Evolutionary conservation across 2,888 invertebrate species (phyloP), one percentile per base, ranked within the genome.

Genomic region (Cyaniris semiargus): DNA sequence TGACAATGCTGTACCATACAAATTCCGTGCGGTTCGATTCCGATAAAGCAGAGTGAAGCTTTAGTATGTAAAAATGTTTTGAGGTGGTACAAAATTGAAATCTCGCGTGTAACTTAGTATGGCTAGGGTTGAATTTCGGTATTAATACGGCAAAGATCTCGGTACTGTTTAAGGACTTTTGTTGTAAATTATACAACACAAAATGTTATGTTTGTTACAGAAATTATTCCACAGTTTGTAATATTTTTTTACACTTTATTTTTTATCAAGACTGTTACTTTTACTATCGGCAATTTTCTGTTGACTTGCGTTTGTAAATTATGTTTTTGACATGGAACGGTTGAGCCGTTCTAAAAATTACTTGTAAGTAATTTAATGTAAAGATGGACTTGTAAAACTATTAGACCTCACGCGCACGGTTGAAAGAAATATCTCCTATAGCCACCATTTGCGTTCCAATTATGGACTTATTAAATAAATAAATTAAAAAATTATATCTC

Each of bases 301-400:
- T 31, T 18, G 31, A 31, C 15, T 34, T 34, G 18, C 6, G n/a
- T 34, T 34, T 70, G 7, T 31, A 18, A 27, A 66, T 27, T 27
- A 15, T 66, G 15, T 66, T 27, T 66, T 66, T 66, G 66, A 66
- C 66, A 15, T 13, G 15, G 66, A 66, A 27, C 27, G 66, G 66
- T 66, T 18, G 66, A 27, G 23, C 66, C 66, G 27, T 27, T 66
- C 27, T 31, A 66, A 4, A 66, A 31, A 66, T 66, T 66, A 66
- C 18, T 27, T 27, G 6, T 66, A 66, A 66, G 66, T 27, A 34
- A 70, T 31, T 70, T 34, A 34, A 66, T 66, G 27, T 71, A n/a
- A 71, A 38, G 38, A 34, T n/a, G 70, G 71, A 71, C 71, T 38
- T 71, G 21, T 31, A 31, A 71, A 71, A 71, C n/a, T 71, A 71